Percentiles rank a stretch among this genome's conserved stretches.
phyloP scores from a whole-genome alignment of 2,113 vertebrate species.

The Neolamprologus fasciatus region DNA sequence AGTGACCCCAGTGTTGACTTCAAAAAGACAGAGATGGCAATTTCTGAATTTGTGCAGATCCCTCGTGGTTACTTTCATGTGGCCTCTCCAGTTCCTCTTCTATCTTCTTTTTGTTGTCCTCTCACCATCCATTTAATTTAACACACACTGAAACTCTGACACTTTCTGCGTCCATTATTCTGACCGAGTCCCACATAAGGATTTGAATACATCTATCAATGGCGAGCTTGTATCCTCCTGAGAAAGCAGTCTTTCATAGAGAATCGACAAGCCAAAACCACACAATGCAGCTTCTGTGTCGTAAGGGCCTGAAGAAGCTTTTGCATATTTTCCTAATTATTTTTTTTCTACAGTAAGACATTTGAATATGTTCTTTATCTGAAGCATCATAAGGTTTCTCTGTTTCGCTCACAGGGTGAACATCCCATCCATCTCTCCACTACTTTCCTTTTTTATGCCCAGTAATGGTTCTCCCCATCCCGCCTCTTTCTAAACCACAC shows the following conservation, averaged over 20 bases:
- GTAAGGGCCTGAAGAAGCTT: slow-evolving; percentile 1
- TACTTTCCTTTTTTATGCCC: not conserved
- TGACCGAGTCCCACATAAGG: not conserved
- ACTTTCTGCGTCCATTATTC: not conserved
- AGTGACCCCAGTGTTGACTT: not conserved
- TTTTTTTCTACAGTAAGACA: not conserved
- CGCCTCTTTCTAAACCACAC: not conserved
- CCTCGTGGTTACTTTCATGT: not conserved
- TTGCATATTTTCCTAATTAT: slow-evolving; percentile 51
- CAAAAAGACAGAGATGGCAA: not conserved
- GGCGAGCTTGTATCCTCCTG: not conserved
- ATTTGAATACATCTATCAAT: slow-evolving; percentile 13
- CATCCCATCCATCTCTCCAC: slow-evolving; percentile 4
- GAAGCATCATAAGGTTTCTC: slow-evolving; percentile 3
- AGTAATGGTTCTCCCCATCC: not conserved
- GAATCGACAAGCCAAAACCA: slow-evolving; percentile 8
- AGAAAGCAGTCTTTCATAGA: slow-evolving; percentile 23
- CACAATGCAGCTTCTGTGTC: slow-evolving; percentile 51
- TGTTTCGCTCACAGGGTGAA: not conserved
- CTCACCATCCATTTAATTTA: not conserved
- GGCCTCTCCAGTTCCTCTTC: not conserved
- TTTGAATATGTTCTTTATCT: slow-evolving; percentile 54
- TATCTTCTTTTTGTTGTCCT: not conserved
- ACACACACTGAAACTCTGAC: not conserved
- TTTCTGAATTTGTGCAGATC: not conserved